phyloP scores from a whole-genome alignment of 2,888 invertebrate genomes.

The Drosophila pegasa region DNA sequence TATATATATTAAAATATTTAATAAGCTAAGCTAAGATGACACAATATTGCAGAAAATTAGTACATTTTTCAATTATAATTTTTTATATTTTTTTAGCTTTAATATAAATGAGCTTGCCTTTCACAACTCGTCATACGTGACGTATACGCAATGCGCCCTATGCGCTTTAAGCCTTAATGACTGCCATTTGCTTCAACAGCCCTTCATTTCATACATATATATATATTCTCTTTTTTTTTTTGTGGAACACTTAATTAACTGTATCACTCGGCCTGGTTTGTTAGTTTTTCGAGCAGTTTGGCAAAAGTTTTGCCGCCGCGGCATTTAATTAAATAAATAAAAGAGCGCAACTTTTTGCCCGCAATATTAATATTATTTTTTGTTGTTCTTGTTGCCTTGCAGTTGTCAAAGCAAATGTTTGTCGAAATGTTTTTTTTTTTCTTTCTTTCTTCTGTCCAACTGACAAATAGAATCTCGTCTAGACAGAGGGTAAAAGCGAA shows the following conservation, averaged over 20 bases:
- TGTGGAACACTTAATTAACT: slow-evolving; percentile 40
- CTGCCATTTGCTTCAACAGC: not conserved
- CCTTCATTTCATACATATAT: not conserved
- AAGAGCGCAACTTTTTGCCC: slow-evolving; percentile 55
- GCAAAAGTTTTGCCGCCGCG: slow-evolving; percentile 55
- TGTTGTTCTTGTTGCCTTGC: slow-evolving; percentile 8
- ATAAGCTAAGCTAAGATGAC: too few species aligned
- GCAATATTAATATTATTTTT: slow-evolving; percentile 22
- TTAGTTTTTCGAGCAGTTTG: slow-evolving; percentile 34
- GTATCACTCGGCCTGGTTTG: slow-evolving; percentile 28
- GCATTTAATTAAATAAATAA: slow-evolving; percentile 77
- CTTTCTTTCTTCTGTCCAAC: slow-evolving; percentile 1
- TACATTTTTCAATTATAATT: too few species aligned
- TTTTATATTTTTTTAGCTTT: too few species aligned
- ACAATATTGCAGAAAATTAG: too few species aligned
- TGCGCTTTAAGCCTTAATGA: not conserved
- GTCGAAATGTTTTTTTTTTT: slow-evolving; percentile 6
- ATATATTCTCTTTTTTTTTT: not conserved
- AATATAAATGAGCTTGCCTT: too few species aligned
- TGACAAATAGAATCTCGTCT: slow-evolving; percentile 68
- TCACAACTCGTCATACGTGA: not conserved
- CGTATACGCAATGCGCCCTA: not conserved
- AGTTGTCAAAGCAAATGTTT: slow-evolving; percentile 65
- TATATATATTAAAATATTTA: too few species aligned
- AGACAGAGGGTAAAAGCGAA: slow-evolving; percentile 49